These are phyloP conservation scores for Drosophila arizonae DNA, from an alignment of 1,140 invertebrate genomes.

Conservation along the genomic window DNA sequence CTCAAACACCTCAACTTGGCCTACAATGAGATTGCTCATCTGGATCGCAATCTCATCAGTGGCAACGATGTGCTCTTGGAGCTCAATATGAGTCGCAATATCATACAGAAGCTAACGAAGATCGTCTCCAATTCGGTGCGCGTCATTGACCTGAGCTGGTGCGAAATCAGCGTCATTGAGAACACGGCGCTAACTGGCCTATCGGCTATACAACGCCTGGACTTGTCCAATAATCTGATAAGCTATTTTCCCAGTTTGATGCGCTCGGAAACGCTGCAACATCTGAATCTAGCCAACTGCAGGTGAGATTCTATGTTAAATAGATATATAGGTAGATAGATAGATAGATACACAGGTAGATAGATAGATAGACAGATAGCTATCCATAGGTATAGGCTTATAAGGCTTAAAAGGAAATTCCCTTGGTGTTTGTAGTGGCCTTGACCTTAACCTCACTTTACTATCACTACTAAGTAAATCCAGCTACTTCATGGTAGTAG, in stretches of 20 bases:
- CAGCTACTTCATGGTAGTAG: too few relatives aligned
- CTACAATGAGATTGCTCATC: slow-evolving; percentile 85
- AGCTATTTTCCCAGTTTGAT: slow-evolving; percentile 84
- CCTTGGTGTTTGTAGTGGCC: too few relatives aligned
- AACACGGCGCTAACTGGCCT: slow-evolving; percentile 84
- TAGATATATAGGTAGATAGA: neutral
- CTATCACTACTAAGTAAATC: too few relatives aligned
- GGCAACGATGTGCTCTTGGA: slow-evolving; percentile 84
- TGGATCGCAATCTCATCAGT: slow-evolving; percentile 84
- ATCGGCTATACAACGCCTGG: slow-evolving; percentile 84
- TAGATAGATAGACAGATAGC: too few relatives aligned
- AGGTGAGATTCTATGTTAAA: slow-evolving; percentile 42
- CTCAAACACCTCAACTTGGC: slow-evolving; percentile 86
- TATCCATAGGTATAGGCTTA: too few relatives aligned
- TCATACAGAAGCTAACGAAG: slow-evolving; percentile 85
- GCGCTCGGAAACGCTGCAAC: slow-evolving; percentile 84
- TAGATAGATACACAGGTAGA: too few relatives aligned
- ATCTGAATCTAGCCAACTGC: slow-evolving; percentile 85
- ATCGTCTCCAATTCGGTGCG: slow-evolving; percentile 84
- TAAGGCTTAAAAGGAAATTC: too few relatives aligned
- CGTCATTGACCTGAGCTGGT: slow-evolving; percentile 85
- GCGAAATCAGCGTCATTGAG: slow-evolving; percentile 85
- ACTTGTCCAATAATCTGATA: slow-evolving; percentile 85
- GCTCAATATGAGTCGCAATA: slow-evolving; percentile 87
- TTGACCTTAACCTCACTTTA: too few relatives aligned